A percentile compares a stretch with the other conserved stretches of the same genome.
phyloP scores from a whole-genome alignment of 2,888 invertebrate species.

The Dolomedes plantarius region DNA sequence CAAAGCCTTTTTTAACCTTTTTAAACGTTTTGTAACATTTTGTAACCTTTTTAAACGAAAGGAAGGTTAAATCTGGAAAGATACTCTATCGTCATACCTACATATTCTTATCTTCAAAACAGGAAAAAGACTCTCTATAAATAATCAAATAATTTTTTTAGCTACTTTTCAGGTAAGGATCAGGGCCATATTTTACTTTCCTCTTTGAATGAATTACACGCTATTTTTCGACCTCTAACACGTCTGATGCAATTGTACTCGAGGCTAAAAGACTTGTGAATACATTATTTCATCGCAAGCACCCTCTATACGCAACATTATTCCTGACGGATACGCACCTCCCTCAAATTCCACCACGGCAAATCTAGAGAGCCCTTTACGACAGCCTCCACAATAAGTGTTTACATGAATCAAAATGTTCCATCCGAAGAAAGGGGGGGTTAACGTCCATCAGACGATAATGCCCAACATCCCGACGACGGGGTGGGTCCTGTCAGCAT shows the following conservation, averaged over 20 bases:
- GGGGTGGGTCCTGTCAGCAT: constrained; percentile 21
- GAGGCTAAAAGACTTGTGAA: not conserved
- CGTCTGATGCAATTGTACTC: not conserved
- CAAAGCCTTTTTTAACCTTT: too few species aligned
- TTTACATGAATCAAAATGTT: constrained; percentile 52
- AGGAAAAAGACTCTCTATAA: too few species aligned
- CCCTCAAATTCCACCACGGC: not conserved
- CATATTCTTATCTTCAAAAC: too few species aligned
- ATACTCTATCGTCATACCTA: too few species aligned
- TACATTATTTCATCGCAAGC: not conserved
- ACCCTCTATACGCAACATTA: not conserved
- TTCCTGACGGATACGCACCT: not conserved
- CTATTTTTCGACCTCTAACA: not conserved
- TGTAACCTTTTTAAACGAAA: too few species aligned
- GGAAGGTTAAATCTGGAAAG: too few species aligned
- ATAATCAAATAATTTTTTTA: too few species aligned
- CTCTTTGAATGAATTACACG: not conserved
- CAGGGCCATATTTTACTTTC: not conserved
- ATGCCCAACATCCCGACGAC: not conserved
- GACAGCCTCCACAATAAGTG: constrained; percentile 48
- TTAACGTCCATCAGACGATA: constrained; percentile 30
- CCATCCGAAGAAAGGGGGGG: not conserved
- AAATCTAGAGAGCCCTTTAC: constrained; percentile 32
- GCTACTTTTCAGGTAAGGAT: too few species aligned
- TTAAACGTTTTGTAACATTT: too few species aligned